Evolutionary conservation across 2,113 vertebrate species (phyloP).

Genomic region (Silurus asotus): DNA sequence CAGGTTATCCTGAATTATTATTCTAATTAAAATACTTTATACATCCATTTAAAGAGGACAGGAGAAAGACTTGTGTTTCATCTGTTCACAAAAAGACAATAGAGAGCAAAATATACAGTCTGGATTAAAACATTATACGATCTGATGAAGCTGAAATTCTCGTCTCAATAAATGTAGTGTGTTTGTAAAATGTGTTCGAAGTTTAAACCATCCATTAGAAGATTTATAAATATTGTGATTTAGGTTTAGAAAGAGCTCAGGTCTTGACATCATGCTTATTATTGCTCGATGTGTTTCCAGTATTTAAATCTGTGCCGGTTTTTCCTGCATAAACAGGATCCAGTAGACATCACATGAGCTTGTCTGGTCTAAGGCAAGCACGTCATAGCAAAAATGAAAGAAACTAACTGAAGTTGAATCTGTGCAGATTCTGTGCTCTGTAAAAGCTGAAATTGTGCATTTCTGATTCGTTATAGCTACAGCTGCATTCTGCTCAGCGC

Average conservation of each 20-base stretch:
- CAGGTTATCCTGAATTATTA: background rate
- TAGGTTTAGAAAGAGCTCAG: background rate
- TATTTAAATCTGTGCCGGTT: background rate
- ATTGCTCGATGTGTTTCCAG: conserved; percentile 1
- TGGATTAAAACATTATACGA: conserved; percentile 15
- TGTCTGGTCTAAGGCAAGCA: background rate
- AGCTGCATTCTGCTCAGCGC: background rate
- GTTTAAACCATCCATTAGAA: background rate
- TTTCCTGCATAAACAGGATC: background rate
- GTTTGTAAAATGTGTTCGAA: background rate
- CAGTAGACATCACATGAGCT: background rate
- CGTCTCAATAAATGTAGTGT: background rate
- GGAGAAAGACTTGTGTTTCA: background rate
- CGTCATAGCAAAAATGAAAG: conserved; percentile 9
- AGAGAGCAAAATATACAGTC: background rate
- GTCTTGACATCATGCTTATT: background rate
- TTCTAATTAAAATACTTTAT: background rate
- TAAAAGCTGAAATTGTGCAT: background rate
- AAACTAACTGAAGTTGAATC: background rate
- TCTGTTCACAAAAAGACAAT: conserved; percentile 4
- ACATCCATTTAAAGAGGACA: background rate
- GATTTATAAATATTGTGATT: background rate
- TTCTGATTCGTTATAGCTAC: no score
- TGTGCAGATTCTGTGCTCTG: conserved; percentile 11
- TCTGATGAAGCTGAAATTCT: background rate